Evolutionary conservation across 2,113 vertebrate species (phyloP), one percentile per base, ranked within the genome.

Genomic region (Odocoileus hemionus): DNA sequence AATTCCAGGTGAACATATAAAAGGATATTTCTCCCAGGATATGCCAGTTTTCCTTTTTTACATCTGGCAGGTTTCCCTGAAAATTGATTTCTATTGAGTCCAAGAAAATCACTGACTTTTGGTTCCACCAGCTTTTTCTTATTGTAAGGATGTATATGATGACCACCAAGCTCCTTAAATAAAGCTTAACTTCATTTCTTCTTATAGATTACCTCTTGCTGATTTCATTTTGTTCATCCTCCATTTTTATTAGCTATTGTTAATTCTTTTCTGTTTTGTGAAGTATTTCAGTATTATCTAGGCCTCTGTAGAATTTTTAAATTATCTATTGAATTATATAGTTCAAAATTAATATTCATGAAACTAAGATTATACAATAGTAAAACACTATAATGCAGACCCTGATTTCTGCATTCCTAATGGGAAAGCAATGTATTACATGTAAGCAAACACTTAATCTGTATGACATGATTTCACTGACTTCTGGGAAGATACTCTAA

Each of bases 401-500:
- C 2, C 33, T 58, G 36, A 61, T 12, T 89, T 92, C 28, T 74
- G 3, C 6, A 61, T 74, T 79, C 3, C 3, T 21, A 86, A 3
- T 33, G 12, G 23, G 12, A 88, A 95, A 86, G 14, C 55, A 21
- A 47, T 0, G 7, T 14, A 58, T 7, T 78, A 28, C 19, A 47
- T 57, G 1, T 80, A 74, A 80, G 36, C 36, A 79, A 86, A 93
- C 61, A 0, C 13, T 82, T 79, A 39, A 76, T 52, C 13, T 64
- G 10, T 55, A 58, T 17, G 45, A 50, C 1, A 45, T 33, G 17
- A 52, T 85, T 85, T 87, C 47, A 61, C 3, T 85, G 64, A 55
- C 57, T n/a, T 92, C 84, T 70, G 39, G 26, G 28, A 95, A 90
- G 57, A 87, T 57, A 54, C 47, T 95, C 25, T 83, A 79, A 97